Evolutionary conservation across 2,113 vertebrate genomes (phyloP).

Genomic region (Equus przewalskii): DNA sequence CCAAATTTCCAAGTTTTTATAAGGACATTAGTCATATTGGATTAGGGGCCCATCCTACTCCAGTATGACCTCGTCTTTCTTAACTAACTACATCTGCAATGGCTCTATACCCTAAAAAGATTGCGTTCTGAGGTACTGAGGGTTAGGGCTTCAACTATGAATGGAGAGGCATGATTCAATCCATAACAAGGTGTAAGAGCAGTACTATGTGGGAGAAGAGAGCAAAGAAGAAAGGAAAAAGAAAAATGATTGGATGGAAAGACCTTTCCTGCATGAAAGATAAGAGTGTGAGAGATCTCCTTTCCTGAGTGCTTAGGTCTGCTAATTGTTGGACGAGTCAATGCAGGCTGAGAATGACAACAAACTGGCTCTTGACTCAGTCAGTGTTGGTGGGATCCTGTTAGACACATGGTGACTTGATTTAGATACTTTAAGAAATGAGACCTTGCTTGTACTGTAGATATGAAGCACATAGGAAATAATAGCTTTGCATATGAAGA

Average conservation of each 20-base stretch:
- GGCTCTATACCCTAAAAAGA: neutral
- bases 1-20: neutral
- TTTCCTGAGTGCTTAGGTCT: neutral
- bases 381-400: neutral
- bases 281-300: fast-evolving
- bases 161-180: neutral
- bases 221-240: neutral
- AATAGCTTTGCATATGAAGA: neutral
- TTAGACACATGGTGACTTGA: neutral
- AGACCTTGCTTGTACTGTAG: neutral
- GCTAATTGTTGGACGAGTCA: neutral
- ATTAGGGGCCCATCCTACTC: neutral
- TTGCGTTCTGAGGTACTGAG: neutral
- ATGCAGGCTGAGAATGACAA: neutral
- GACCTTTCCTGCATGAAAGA: neutral
- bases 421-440: neutral
- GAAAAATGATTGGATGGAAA: neutral
- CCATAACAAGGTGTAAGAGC: neutral
- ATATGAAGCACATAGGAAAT: neutral
- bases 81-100: neutral
- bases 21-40: neutral
- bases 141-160: neutral
- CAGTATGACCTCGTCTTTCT: neutral
- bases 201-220: neutral
- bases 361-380: neutral